Evolutionary conservation across 2,113 vertebrate genomes (phyloP).

Genomic region (Mixornis gularis): DNA sequence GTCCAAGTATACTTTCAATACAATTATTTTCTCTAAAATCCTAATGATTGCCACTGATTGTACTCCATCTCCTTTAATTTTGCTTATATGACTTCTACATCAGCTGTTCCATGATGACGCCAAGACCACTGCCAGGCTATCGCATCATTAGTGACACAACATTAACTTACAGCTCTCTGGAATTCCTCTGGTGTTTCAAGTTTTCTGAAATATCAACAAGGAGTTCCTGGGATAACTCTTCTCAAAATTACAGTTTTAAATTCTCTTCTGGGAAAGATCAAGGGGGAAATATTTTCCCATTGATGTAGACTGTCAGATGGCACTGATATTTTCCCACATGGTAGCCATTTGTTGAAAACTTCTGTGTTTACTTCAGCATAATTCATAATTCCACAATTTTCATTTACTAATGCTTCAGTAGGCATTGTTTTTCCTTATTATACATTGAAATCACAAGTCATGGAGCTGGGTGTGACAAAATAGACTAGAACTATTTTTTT

Average conservation of each 20-base stretch:
- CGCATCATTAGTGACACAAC: fast-evolving
- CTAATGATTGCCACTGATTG: background rate
- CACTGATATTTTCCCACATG: background rate
- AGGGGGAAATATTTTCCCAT: background rate
- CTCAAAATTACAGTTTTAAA: background rate
- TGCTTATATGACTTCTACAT: background rate
- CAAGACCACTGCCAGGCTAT: background rate
- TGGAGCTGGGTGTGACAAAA: background rate
- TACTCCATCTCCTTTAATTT: background rate
- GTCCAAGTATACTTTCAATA: background rate
- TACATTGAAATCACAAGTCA: background rate
- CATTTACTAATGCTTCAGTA: background rate
- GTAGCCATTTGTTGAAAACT: background rate
- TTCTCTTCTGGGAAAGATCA: background rate
- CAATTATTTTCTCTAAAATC: background rate
- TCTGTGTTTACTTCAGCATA: background rate
- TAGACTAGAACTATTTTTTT: background rate
- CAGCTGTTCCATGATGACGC: background rate
- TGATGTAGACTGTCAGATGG: background rate
- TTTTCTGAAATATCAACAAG: background rate
- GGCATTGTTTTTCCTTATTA: background rate
- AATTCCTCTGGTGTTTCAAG: background rate
- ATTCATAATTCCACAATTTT: background rate
- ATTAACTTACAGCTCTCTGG: background rate
- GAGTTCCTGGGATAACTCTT: background rate